Conservation (phyloP, 2,113 vertebrate species). For the Vidua chalybeata region DNA sequence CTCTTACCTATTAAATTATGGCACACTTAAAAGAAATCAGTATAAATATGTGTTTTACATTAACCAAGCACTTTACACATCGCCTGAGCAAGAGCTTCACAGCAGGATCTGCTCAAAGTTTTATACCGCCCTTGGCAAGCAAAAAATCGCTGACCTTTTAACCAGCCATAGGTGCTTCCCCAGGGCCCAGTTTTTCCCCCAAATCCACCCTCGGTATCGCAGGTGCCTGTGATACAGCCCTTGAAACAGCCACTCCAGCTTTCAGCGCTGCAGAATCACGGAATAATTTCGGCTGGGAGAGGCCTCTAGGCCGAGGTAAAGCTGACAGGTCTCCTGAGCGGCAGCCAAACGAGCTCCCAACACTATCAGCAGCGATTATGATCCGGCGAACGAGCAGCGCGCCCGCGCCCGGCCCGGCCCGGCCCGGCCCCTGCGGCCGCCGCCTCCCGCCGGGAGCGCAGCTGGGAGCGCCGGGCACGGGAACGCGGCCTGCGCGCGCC, state of each 20-base stretch:
- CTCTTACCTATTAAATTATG: background rate
- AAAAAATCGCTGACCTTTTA: background rate
- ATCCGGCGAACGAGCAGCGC: fast-evolving
- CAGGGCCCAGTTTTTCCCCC: background rate
- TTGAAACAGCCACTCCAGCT: background rate
- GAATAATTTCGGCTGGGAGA: background rate
- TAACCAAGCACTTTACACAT: background rate
- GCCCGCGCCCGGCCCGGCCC: too few relatives aligned
- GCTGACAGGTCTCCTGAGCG: background rate
- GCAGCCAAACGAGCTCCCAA: background rate
- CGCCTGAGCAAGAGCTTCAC: background rate
- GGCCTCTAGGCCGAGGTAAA: background rate
- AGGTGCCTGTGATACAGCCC: background rate
- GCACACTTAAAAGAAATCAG: background rate
- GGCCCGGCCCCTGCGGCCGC: too few relatives aligned
- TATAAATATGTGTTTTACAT: background rate
- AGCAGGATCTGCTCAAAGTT: background rate
- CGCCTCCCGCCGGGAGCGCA: too few relatives aligned
- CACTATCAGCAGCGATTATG: fast-evolving
- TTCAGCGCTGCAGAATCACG: background rate
- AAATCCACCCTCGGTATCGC: background rate
- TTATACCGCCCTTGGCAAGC: background rate
- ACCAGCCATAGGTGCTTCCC: background rate
- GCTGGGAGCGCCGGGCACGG: background rate
- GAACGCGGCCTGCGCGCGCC: background rate